These are phyloP conservation scores for Diploptera punctata DNA, from an alignment of 2,888 invertebrate species.

Conservation along the genomic window DNA sequence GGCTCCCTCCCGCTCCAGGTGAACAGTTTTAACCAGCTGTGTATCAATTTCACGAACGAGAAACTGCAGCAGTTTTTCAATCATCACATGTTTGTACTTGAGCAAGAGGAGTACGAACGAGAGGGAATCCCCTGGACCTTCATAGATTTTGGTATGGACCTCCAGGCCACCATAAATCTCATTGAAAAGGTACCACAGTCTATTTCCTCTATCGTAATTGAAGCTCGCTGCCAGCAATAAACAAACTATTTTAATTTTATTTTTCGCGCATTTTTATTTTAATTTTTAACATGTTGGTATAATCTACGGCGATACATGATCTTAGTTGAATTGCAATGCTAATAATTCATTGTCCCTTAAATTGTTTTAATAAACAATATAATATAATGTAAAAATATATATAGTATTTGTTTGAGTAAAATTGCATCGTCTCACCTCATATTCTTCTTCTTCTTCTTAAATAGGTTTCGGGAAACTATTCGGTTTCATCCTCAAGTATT, in stretches of 20 bases:
- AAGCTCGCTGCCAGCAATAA: not conserved
- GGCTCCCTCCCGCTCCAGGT: constrained; percentile 58
- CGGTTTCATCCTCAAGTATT: too few species aligned
- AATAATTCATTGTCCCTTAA: too few species aligned
- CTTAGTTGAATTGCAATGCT: not conserved
- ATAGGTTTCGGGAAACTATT: too few species aligned
- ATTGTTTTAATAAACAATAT: too few species aligned
- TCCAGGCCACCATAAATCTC: constrained; percentile 82
- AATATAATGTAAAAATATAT: too few species aligned
- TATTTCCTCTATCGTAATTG: not conserved
- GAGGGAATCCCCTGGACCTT: constrained; percentile 93
- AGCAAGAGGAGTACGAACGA: constrained; percentile 91
- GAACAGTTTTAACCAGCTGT: constrained; percentile 93
- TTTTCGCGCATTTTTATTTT: not conserved
- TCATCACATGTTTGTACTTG: constrained; percentile 93
- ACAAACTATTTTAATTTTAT: not conserved
- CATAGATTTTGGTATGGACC: constrained; percentile 93
- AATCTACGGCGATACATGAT: too few species aligned
- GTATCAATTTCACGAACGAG: constrained; percentile 95
- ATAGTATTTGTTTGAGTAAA: too few species aligned
- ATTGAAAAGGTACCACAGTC: constrained; percentile 69
- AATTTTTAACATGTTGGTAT: too few species aligned
- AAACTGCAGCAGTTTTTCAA: constrained; percentile 92
- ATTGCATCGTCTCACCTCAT: too few species aligned
- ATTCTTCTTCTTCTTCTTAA: too few species aligned